phyloP scores from a whole-genome alignment of 2,888 invertebrate genomes.

The Schizaphis graminum region DNA sequence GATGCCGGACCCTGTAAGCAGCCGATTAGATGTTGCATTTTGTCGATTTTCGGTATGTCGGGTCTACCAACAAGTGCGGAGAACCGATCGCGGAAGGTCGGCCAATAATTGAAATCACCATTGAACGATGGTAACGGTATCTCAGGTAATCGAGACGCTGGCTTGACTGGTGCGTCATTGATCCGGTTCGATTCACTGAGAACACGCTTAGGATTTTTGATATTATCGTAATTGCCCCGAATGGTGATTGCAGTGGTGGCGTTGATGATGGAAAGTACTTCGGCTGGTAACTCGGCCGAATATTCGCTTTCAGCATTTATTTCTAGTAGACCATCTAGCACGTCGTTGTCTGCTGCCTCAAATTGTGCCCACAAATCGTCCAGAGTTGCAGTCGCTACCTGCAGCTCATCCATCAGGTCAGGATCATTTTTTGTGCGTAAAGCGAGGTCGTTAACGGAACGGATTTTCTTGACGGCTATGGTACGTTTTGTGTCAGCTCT shows the following conservation, averaged over 20 bases:
- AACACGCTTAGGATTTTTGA: neutral
- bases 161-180: neutral
- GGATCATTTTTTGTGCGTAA: neutral
- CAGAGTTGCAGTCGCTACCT: neutral
- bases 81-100: neutral
- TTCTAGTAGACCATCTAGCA: neutral
- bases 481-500: conserved; percentile 15
- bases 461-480: neutral
- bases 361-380: neutral
- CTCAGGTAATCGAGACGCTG: neutral
- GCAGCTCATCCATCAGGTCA: neutral
- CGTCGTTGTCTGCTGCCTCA: neutral
- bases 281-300: neutral
- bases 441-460: neutral
- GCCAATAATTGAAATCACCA: conserved; percentile 24
- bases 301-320: neutral
- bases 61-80: neutral
- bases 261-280: neutral
- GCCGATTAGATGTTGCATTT: neutral
- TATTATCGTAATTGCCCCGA: neutral
- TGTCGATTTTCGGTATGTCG: neutral
- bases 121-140: conserved; percentile 2
- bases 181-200: neutral
- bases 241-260: neutral
- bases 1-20: neutral